Conservation (phyloP, 1,140 invertebrate genomes). For the Macrosteles quadrilineatus region DNA sequence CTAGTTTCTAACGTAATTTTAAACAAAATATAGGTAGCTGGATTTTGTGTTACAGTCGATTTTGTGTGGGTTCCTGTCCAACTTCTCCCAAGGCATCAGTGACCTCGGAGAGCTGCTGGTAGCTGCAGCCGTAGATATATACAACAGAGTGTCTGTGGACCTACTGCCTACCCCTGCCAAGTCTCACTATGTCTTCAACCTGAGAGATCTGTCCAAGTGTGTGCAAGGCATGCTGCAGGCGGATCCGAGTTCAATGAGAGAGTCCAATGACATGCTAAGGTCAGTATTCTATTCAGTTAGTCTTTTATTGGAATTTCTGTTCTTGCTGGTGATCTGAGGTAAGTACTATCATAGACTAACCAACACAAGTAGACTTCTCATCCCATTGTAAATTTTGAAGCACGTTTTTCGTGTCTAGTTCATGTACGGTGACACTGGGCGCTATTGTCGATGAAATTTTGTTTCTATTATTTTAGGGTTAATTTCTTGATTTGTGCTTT, state of each 20-base stretch:
- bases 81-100: constrained; percentile 72
- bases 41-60: constrained; percentile 61
- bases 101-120: constrained; percentile 72
- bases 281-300: constrained; percentile 39
- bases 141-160: constrained; percentile 72
- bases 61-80: constrained; percentile 70
- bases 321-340: no score
- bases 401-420: no score
- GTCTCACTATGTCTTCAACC: constrained; percentile 90
- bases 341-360: no score
- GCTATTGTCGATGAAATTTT: no score
- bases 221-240: constrained; percentile 83
- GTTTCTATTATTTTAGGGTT: no score
- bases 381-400: no score
- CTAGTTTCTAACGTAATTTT: no score
- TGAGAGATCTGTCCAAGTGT: constrained; percentile 86
- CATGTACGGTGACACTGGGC: no score
- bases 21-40: no score
- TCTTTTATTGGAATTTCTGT: no score
- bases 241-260: constrained; percentile 62
- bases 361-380: no score
- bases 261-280: constrained; percentile 64
- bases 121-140: constrained; percentile 75
- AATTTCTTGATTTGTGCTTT: no score
- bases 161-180: constrained; percentile 85